Evolutionary conservation across 2,888 invertebrate genomes (phyloP), one percentile per base, ranked within the genome.

Genomic region (Eupithecia vulgata): DNA sequence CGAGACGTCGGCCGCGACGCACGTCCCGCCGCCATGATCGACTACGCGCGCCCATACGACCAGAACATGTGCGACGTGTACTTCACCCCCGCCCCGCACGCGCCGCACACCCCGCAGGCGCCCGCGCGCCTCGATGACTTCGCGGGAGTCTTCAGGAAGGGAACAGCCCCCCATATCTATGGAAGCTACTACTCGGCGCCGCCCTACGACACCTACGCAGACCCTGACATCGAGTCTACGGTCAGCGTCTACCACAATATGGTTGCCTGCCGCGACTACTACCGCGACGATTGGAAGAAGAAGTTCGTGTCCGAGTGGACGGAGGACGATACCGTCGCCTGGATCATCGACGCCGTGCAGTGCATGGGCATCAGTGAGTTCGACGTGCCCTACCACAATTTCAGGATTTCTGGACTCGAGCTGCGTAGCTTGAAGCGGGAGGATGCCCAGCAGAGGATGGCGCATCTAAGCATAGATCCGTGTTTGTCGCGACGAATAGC

Each of bases 261-360:
- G 75, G 88, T 92, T 81, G 88, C 82, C 83, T 85, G 88, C 78
- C 85, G 91, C 67, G 91, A 91, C 77, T 89, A 89, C 82, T 87
- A 85, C 75, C 85, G 89, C 45, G 93, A 93, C 40, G 94, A 94
- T 62, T 96, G 95, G 95, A 91, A 91, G 75, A 90, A 89, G 81
- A 95, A 95, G 81, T 89, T 91, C 64, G 88, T 95, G 48, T 85
- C 86, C 76, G 90, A 94, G 21, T 96, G 96, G 96, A 94, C 86
- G 77, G 93, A 94, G 72, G 94, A 94, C 17, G 96, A 96, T 83
- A 95, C 95, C 59, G 90, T 94, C 71, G 92, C 94, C 76, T 96
- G 96, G 96, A 83, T 95, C 72, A 84, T 92, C 71, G 92, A 94
- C 74, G 89, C 91, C 52, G 87, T 89, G 8, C 87, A 88, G 75